Conservation (phyloP, 2,797 vertebrate genomes). For the Hyperoplus immaculatus region DNA sequence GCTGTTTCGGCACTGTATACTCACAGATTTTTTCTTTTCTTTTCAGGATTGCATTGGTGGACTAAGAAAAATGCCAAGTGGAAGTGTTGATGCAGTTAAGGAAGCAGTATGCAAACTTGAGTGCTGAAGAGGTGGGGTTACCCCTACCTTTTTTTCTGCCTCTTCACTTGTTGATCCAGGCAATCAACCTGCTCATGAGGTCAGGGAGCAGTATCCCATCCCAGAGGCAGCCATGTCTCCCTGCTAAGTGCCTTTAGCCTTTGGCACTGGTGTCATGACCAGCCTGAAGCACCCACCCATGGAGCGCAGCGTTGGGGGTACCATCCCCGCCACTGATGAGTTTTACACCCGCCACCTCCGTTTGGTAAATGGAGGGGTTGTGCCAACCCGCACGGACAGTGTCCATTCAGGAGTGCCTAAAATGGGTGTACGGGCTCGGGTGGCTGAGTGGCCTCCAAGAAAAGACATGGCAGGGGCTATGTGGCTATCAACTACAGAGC, state of each 20-base stretch:
- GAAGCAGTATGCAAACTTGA: slow-evolving; percentile 60
- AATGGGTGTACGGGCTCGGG: slow-evolving; percentile 97
- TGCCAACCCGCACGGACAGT: slow-evolving; percentile 87
- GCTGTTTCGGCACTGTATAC: slow-evolving; percentile 5
- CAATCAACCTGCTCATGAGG: slow-evolving; percentile 69
- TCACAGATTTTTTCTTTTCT: slow-evolving; percentile 49
- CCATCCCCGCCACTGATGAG: slow-evolving; percentile 93
- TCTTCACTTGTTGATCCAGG: slow-evolving; percentile 38
- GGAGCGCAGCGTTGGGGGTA: slow-evolving; percentile 90
- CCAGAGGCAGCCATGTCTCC: slow-evolving; percentile 74
- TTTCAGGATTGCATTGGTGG: slow-evolving; percentile 53
- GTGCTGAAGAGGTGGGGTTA: slow-evolving; percentile 44
- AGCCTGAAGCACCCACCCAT: slow-evolving; percentile 94
- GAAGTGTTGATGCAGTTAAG: neutral
- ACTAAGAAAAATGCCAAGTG: slow-evolving; percentile 42
- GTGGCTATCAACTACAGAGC: slow-evolving; percentile 73
- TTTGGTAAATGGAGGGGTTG: slow-evolving; percentile 90
- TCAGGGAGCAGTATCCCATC: slow-evolving; percentile 54
- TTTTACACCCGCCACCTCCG: slow-evolving; percentile 94
- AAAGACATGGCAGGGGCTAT: slow-evolving; percentile 84
- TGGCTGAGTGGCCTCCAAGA: slow-evolving; percentile 97
- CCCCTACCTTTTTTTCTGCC: slow-evolving; percentile 2
- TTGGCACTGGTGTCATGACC: slow-evolving; percentile 90
- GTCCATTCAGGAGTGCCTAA: slow-evolving; percentile 94
- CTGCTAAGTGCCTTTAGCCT: slow-evolving; percentile 84